Percentiles rank a stretch among this genome's conserved stretches.
phyloP scores from a whole-genome alignment of 2,888 invertebrate genomes.

The Mythimna vitellina region DNA sequence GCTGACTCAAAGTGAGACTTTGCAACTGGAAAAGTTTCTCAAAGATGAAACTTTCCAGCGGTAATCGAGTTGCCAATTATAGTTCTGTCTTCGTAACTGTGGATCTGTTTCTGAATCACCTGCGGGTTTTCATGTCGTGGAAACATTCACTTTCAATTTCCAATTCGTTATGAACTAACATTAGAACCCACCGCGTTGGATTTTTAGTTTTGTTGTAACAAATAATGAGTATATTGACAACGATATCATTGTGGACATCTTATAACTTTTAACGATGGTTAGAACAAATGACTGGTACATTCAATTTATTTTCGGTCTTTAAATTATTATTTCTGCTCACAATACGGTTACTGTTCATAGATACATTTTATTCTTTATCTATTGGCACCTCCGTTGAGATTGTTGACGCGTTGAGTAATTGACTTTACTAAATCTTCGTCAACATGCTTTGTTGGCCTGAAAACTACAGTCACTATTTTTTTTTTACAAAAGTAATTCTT shows the following conservation, averaged over 20 bases:
- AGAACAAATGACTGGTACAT: background rate
- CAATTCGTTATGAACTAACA: background rate
- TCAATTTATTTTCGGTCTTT: background rate
- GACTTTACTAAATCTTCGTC: constrained; percentile 39
- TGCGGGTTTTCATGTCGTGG: constrained; percentile 9
- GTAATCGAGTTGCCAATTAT: constrained; percentile 35
- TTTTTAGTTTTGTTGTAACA: constrained; percentile 12
- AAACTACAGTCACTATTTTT: constrained; percentile 18
- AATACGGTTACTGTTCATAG: background rate
- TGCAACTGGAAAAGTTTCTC: constrained; percentile 17
- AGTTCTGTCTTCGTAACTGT: constrained; percentile 15
- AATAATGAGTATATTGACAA: constrained; percentile 10
- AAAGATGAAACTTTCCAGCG: constrained; percentile 25
- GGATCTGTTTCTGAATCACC: background rate
- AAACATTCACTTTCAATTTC: background rate
- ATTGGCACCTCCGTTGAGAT: constrained; percentile 9
- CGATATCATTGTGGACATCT: background rate
- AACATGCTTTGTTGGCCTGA: constrained; percentile 33
- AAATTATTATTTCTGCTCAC: background rate
- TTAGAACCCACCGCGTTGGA: background rate
- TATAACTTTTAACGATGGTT: background rate
- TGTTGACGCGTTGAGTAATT: constrained; percentile 50
- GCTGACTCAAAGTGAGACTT: constrained; percentile 26
- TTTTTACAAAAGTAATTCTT: constrained; percentile 14
- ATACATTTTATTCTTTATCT: constrained; percentile 13